Evolutionary conservation across 2,797 vertebrate genomes (phyloP).

Genomic region (Nyctalus aviator): DNA sequence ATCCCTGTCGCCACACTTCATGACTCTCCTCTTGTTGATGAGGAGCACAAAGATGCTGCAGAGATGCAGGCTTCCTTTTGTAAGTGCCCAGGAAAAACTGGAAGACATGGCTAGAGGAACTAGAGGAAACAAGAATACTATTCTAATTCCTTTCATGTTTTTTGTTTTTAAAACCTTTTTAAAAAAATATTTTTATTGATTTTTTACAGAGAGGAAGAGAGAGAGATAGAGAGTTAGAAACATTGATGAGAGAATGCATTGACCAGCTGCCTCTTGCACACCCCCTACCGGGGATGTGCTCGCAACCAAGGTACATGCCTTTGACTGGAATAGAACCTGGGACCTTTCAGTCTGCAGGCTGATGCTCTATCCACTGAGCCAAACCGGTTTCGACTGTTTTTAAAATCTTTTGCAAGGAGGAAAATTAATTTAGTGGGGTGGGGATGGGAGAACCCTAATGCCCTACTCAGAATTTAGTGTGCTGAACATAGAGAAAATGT

Average conservation of each 20-base stretch:
- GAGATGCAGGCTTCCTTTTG: background rate
- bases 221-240: no score
- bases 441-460: background rate
- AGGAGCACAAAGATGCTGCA: background rate
- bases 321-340: no score
- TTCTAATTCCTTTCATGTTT: background rate
- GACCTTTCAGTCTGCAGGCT: no score
- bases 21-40: background rate
- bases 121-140: background rate
- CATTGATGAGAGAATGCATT: no score
- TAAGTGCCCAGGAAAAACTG: background rate
- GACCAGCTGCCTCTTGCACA: no score
- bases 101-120: background rate
- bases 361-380: no score
- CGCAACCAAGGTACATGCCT: no score
- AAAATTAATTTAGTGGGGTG: background rate
- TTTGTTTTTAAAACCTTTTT: slow-evolving; percentile 11
- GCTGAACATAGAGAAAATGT: background rate
- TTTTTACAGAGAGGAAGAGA: no score
- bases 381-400: background rate
- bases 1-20: background rate
- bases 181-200: no score
- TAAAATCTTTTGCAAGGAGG: slow-evolving; percentile 19
- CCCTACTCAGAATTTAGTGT: slow-evolving; percentile 46
- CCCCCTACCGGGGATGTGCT: no score